Conservation (phyloP, 2,113 vertebrate species). For the Toxotes jaculatrix region DNA sequence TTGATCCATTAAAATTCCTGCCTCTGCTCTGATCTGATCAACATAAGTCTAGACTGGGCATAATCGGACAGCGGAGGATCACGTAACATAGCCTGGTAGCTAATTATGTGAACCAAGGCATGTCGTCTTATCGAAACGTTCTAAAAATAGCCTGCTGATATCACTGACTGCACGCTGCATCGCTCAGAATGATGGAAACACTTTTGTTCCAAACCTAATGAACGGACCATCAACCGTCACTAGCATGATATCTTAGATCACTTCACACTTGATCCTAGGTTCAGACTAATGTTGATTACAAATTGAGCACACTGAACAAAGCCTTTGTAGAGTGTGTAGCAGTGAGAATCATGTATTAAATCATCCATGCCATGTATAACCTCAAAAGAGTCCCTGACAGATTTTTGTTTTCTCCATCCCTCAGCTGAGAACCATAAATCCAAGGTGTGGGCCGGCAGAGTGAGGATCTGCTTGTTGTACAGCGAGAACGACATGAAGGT, state of each 20-base stretch:
- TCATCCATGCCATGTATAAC: background rate
- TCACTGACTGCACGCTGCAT: constrained; percentile 33
- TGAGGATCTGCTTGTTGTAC: constrained; percentile 34
- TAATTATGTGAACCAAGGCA: constrained; percentile 79
- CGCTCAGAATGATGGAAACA: constrained; percentile 57
- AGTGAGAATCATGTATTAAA: background rate
- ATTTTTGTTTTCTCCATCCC: constrained; percentile 16
- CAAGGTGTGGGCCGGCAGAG: constrained; percentile 37
- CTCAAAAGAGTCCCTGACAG: background rate
- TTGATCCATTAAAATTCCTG: constrained; percentile 75
- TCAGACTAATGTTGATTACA: constrained; percentile 22
- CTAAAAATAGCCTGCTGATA: constrained; percentile 74
- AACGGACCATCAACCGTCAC: constrained; percentile 28
- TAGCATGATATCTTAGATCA: constrained; percentile 32
- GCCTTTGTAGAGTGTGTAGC: background rate
- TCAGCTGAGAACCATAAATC: constrained; percentile 18
- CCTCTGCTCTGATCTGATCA: constrained; percentile 71
- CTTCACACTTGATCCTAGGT: constrained; percentile 36
- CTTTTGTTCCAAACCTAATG: constrained; percentile 60
- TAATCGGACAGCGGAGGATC: constrained; percentile 69
- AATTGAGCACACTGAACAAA: background rate
- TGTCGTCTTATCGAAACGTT: constrained; percentile 73
- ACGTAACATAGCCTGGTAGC: constrained; percentile 73
- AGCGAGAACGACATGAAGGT: constrained; percentile 24
- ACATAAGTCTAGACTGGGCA: constrained; percentile 70